Base-by-base conservation (phyloP, 2,888 invertebrate genomes). In the Belgica antarctica region DNA sequence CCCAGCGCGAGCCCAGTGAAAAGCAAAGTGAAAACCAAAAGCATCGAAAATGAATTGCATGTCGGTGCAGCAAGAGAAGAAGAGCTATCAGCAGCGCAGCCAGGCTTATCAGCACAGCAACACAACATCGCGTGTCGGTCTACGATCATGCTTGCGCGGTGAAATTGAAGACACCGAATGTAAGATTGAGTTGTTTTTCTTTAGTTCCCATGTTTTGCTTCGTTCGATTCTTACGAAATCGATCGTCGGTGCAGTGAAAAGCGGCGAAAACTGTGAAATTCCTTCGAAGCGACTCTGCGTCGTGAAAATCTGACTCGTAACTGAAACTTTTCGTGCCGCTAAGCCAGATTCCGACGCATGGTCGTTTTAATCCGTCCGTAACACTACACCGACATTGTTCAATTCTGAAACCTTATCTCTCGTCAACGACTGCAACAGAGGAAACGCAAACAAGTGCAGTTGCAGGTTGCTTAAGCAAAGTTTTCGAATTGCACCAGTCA, bases 31-130 rank as follows among this genome's bases (percentile, higher is more conserved):
- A 62, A 34, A 62, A 17, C 36, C 15, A 70, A 66, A n/a, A 57
- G 12, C 22, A 57, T n/a, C n/a, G 8, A 61, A 25, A 12, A 70
- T 70, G 70, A 70, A 70, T 70, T 70, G 70, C 41, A 61, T 70
- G 70, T 70, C 70, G 22, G 61, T 70, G 61, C 70, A 59, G 28
- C 61, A 59, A 34, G 70, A 70, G 24, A 70, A 70, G 61, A 70
- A 61, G 22, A 59, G 17, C 27, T 41, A 61, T 15, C 70, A 59
- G 61, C 62, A 34, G 12, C 70, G 61, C 27, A 34, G 41, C 27
- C 70, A 61, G 59, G 28, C 68, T 57, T 47, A 68, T 68, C 47
- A 68, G 57, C 7, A 52, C 52, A 52, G 52, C 34, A 57, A 31
- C 68, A 68, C 68, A 52, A 47, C 46, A 47, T 68, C 68, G 34